phyloP scores from a whole-genome alignment of 2,797 vertebrate species.

The Macropodus opercularis region DNA sequence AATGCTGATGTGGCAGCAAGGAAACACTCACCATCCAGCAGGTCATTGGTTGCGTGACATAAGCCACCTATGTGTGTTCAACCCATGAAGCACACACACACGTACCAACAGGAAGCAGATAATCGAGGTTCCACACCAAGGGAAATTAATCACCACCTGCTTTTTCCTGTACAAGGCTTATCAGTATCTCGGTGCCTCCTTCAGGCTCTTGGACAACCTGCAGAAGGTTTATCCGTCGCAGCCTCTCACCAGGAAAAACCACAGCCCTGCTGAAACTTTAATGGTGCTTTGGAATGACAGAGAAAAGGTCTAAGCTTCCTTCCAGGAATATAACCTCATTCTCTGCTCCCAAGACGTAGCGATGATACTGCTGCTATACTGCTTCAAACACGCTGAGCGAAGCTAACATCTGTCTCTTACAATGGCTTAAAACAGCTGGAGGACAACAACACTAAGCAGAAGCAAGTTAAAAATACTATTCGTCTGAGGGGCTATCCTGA shows the following conservation, averaged over 20 bases:
- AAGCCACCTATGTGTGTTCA: slow-evolving; percentile 16
- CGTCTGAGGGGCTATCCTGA: not conserved
- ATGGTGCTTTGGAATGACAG: slow-evolving; percentile 19
- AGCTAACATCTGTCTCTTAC: not conserved
- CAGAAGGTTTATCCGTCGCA: slow-evolving; percentile 14
- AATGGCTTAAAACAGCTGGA: not conserved
- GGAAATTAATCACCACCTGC: slow-evolving; percentile 45
- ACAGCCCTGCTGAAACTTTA: slow-evolving; percentile 34
- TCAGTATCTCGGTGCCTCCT: slow-evolving; percentile 31
- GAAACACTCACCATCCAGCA: slow-evolving; percentile 4
- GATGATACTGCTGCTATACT: slow-evolving; percentile 6
- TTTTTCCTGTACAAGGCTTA: slow-evolving; percentile 29
- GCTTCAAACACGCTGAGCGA: slow-evolving; percentile 13
- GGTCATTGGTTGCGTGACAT: slow-evolving; percentile 6
- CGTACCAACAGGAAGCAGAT: slow-evolving; percentile 21
- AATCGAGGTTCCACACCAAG: slow-evolving; percentile 35
- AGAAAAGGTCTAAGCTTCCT: slow-evolving; percentile 21
- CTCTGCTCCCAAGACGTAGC: slow-evolving; percentile 21
- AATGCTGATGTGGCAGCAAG: not conserved
- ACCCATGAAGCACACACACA: slow-evolving; percentile 27
- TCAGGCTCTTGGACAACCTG: slow-evolving; percentile 27
- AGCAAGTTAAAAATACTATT: not conserved
- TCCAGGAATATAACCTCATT: slow-evolving; percentile 45
- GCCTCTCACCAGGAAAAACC: slow-evolving; percentile 20
- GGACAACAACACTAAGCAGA: not conserved